These are phyloP conservation scores for Phania funesta DNA, from an alignment of 2,888 invertebrate species.

Conservation along the genomic window DNA sequence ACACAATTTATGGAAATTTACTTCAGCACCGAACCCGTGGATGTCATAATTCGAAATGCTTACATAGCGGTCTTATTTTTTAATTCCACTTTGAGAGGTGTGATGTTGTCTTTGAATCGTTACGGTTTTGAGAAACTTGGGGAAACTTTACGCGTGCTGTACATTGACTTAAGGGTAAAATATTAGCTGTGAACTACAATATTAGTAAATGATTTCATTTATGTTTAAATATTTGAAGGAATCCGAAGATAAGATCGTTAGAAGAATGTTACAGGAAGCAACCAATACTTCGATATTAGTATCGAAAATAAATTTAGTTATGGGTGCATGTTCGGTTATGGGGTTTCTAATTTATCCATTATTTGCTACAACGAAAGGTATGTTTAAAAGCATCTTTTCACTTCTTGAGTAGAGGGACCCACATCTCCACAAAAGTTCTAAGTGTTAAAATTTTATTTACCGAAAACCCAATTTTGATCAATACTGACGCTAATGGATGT, in stretches of 20 bases:
- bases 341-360: slow-evolving; percentile 74
- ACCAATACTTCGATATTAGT: slow-evolving; percentile 70
- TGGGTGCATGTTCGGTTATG: slow-evolving; percentile 72
- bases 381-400: too few relatives aligned
- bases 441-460: too few relatives aligned
- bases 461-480: too few relatives aligned
- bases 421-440: too few relatives aligned
- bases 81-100: slow-evolving; percentile 71
- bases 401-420: too few relatives aligned
- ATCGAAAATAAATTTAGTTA: slow-evolving; percentile 72
- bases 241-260: slow-evolving; percentile 65
- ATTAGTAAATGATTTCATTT: neutral
- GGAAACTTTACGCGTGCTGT: slow-evolving; percentile 69
- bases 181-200: neutral
- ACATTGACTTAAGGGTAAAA: slow-evolving; percentile 71
- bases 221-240: slow-evolving; percentile 50
- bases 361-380: slow-evolving; percentile 72
- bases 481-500: too few relatives aligned
- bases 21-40: slow-evolving; percentile 71
- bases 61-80: slow-evolving; percentile 74
- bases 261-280: slow-evolving; percentile 68
- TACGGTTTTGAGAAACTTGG: slow-evolving; percentile 72
- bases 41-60: slow-evolving; percentile 73
- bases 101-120: slow-evolving; percentile 70
- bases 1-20: slow-evolving; percentile 74